Evolutionary conservation across 2,113 vertebrate genomes (phyloP), one percentile per base, ranked within the genome.

Genomic region (Larimichthys polyactis): DNA sequence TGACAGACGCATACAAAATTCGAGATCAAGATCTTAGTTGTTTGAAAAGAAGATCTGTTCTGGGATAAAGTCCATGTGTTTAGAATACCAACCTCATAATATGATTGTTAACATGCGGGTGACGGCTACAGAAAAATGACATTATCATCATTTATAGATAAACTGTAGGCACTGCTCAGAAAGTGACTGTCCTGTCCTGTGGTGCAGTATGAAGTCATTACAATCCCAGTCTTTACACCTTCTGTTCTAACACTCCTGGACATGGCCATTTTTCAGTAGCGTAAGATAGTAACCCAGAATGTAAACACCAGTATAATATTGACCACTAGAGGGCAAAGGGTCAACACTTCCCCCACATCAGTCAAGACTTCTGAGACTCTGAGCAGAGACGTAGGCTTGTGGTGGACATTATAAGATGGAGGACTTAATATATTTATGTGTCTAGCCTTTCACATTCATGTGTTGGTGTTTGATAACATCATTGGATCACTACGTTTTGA

Each of bases 1-100:
- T 81, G 71, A 83, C 74, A 75, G 79, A 22, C 22, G 40, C 0
- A 27, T 57, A 73, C 68, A 71, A 32, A 69, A 43, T 19, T 5
- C 32, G 16, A 80, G 29, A 83, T 83, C 27, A 67, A 22, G 32
- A 85, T 85, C 62, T 69, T 22, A 19, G 58, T 36, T 55, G 51
- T 24, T 55, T 27, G 12, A 67, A 71, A 62, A 46, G 11, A 54
- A 73, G 65, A 22, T 11, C 8, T 36, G 3, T 19, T 60, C 17
- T 17, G 24, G 9, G 40, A 78, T 36, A 10, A 64, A 71, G 54
- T 15, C 22, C 3, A 11, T 51, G 43, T 62, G 62, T 60, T 44
- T 44, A 44, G 20, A 49, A 16, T 57, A 67, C 85, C 32, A 79
- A 70, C 71, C 68, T 58, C 36, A 73, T 54, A 59, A 63, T 19